Conservation (phyloP, 2,113 vertebrate species). For the Lagenorhynchus albirostris region DNA sequence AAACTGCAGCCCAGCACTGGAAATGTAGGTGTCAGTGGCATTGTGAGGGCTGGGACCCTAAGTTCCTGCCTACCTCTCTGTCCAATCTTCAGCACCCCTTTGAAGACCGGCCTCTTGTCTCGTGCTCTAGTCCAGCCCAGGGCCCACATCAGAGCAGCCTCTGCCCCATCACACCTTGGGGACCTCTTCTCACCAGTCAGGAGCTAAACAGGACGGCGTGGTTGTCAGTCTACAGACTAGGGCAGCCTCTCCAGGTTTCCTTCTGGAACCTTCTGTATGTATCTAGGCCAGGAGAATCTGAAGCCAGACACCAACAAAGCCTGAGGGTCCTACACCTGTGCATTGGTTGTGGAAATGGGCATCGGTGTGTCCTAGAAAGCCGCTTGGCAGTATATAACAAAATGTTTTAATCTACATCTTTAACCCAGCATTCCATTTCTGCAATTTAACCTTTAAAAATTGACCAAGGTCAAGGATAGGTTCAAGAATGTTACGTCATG, state of each 20-base stretch:
- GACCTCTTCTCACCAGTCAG: neutral
- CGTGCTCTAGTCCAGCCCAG: neutral
- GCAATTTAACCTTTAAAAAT: neutral
- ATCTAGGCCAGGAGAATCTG: neutral
- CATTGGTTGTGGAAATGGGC: neutral
- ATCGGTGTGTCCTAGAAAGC: neutral
- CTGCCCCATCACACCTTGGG: neutral
- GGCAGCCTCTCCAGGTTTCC: neutral
- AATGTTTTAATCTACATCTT: neutral
- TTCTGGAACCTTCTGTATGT: neutral
- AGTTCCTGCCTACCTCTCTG: neutral
- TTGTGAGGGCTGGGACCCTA: fast-evolving
- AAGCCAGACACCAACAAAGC: neutral
- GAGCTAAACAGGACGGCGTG: neutral
- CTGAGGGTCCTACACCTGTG: neutral
- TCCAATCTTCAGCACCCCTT: neutral
- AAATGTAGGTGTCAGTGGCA: neutral
- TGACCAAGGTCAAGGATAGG: neutral
- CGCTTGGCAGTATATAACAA: neutral
- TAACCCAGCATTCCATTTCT: neutral
- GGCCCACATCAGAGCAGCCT: neutral
- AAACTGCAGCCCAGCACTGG: neutral
- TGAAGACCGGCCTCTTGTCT: neutral
- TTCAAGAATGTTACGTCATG: neutral
- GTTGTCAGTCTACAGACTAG: neutral